Percentiles rank a stretch among this genome's conserved stretches.
Conservation (phyloP, 2,888 invertebrate genomes). For the Chelonus formosanus region DNA sequence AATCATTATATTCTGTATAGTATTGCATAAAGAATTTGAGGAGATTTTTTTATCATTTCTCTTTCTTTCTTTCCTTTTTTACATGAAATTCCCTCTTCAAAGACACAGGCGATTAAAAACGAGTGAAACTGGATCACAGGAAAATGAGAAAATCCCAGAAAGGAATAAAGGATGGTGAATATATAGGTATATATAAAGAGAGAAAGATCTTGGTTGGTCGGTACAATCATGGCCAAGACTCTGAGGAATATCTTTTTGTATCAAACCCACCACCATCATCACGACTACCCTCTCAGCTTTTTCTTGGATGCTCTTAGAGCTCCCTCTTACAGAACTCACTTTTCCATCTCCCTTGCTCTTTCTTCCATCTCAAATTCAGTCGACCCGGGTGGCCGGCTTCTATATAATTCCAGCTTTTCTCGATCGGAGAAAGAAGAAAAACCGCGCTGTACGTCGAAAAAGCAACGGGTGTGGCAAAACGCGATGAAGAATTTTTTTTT, state of each 20-base stretch:
- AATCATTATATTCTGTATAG: slow-evolving; percentile 17
- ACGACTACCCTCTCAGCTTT: slow-evolving; percentile 41
- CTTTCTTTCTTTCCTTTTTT: background rate
- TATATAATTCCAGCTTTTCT: slow-evolving; percentile 44
- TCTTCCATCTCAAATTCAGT: slow-evolving; percentile 31
- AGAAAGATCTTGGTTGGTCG: slow-evolving; percentile 19
- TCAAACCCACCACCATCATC: slow-evolving; percentile 40
- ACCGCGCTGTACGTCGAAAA: slow-evolving; percentile 30
- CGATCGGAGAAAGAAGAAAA: slow-evolving; percentile 33
- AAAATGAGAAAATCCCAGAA: slow-evolving; percentile 3
- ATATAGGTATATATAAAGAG: background rate
- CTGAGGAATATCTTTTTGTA: slow-evolving; percentile 50
- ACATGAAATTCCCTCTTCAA: slow-evolving; percentile 4
- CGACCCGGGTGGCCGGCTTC: slow-evolving; percentile 37
- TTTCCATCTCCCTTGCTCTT: slow-evolving; percentile 29
- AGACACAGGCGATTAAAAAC: slow-evolving; percentile 10
- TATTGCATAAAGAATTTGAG: background rate
- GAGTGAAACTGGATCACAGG: slow-evolving; percentile 6
- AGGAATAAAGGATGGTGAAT: slow-evolving; percentile 14
- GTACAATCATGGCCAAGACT: slow-evolving; percentile 40
- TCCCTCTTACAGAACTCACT: slow-evolving; percentile 34
- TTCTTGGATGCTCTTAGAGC: slow-evolving; percentile 42
- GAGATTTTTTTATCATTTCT: background rate
- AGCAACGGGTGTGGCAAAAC: slow-evolving; percentile 39
- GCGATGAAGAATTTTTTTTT: slow-evolving; percentile 28